phyloP scores from a whole-genome alignment of 2,797 vertebrate species.

The Chiroxiphia lanceolata region DNA sequence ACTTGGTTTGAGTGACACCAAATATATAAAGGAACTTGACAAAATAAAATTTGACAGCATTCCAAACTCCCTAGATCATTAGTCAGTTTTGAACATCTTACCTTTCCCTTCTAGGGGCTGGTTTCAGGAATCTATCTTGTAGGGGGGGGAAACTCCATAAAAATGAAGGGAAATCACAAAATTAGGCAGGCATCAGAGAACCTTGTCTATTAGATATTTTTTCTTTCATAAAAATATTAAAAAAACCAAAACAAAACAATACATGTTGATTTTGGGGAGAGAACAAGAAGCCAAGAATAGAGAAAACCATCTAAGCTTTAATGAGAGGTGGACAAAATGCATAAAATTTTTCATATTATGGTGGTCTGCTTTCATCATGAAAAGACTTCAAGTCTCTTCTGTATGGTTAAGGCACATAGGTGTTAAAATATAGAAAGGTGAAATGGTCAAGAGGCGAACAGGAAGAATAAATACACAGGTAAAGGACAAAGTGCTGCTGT shows the following conservation, averaged over 20 bases:
- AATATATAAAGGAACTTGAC: neutral
- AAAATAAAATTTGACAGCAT: neutral
- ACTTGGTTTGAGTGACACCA: neutral
- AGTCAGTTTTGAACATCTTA: neutral
- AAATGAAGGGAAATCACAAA: neutral
- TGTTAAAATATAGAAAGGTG: neutral
- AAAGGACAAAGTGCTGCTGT: neutral
- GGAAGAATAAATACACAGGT: neutral
- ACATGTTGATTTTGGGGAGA: neutral
- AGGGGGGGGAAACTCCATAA: neutral
- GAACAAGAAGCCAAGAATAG: neutral
- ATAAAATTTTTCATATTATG: neutral
- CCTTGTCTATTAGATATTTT: neutral
- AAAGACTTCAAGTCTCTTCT: neutral
- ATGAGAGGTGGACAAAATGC: neutral
- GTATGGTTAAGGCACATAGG: neutral
- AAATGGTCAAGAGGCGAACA: neutral
- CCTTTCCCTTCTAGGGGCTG: neutral
- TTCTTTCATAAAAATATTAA: neutral
- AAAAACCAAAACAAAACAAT: slow-evolving; percentile 33
- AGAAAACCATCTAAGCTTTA: neutral
- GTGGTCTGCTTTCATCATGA: neutral
- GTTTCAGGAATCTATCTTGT: neutral
- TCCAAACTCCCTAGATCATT: neutral
- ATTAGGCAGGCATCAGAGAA: neutral